Evolutionary conservation across 2,113 vertebrate genomes (phyloP).

Genomic region (Danio rerio): DNA sequence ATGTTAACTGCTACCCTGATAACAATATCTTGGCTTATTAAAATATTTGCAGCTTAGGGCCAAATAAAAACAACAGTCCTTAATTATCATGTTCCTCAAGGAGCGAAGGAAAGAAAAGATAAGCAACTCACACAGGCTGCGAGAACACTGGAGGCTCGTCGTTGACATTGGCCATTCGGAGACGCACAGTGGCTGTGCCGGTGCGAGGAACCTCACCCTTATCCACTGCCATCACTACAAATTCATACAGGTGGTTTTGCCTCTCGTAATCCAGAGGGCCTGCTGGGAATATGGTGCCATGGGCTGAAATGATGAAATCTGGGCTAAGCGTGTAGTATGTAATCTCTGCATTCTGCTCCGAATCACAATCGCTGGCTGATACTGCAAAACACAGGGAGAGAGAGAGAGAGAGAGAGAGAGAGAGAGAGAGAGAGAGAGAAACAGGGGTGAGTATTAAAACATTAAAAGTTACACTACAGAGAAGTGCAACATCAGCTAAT

Average conservation of each 20-base stretch:
- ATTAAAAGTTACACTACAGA: neutral
- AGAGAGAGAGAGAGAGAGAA: neutral
- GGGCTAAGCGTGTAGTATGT: constrained; percentile 84
- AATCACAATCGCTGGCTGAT: constrained; percentile 88
- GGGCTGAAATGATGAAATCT: constrained; percentile 85
- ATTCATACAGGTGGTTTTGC: constrained; percentile 87
- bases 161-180: constrained; percentile 88
- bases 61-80: neutral
- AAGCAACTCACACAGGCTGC: constrained; percentile 79
- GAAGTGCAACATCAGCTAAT: constrained; percentile 31
- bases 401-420: neutral
- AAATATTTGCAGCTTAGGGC: neutral
- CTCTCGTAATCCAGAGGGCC: constrained; percentile 83
- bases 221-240: constrained; percentile 88
- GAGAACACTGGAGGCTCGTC: constrained; percentile 87
- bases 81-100: neutral
- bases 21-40: neutral
- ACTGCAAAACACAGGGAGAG: constrained; percentile 68
- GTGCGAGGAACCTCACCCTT: constrained; percentile 82
- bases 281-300: constrained; percentile 84
- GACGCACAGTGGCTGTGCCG: constrained; percentile 85
- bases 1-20: neutral
- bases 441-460: neutral
- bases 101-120: neutral
- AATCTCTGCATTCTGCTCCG: constrained; percentile 82